Percentiles rank a stretch among this genome's conserved stretches.
Evolutionary conservation across 1,140 invertebrate genomes (phyloP).

Genomic region (Calosoma granatense): DNA sequence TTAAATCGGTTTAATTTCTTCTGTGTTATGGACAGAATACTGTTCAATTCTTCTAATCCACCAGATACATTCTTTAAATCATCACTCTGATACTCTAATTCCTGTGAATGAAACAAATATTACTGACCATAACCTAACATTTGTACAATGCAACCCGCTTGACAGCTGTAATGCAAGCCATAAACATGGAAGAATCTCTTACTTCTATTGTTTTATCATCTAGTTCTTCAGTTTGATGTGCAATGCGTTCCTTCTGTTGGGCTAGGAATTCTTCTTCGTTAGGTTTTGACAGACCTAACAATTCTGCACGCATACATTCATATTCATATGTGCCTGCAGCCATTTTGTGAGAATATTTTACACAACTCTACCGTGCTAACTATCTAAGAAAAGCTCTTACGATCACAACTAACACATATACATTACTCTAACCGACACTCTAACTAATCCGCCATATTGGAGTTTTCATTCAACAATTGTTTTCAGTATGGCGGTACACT

Average conservation of each 20-base stretch:
- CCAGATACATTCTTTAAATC: slow-evolving; percentile 54
- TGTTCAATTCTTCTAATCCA: slow-evolving; percentile 75
- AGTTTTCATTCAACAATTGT: too few relatives aligned
- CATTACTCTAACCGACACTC: slow-evolving; percentile 1
- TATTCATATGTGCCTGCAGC: slow-evolving; percentile 54
- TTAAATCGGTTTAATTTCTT: slow-evolving; percentile 82
- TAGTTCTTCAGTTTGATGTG: slow-evolving; percentile 33
- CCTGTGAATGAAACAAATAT: slow-evolving; percentile 37
- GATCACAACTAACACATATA: neutral
- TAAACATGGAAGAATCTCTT: slow-evolving; percentile 12
- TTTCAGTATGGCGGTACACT: too few relatives aligned
- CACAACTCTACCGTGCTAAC: neutral
- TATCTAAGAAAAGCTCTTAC: neutral
- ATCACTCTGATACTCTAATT: slow-evolving; percentile 58
- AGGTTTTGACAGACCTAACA: slow-evolving; percentile 56
- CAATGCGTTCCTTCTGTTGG: slow-evolving; percentile 28
- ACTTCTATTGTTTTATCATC: slow-evolving; percentile 25
- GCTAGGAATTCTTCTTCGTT: slow-evolving; percentile 52
- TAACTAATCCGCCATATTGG: neutral
- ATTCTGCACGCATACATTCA: slow-evolving; percentile 60
- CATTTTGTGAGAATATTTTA: slow-evolving; percentile 34
- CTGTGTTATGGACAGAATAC: slow-evolving; percentile 68
- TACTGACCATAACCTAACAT: neutral
- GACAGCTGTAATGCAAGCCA: neutral
- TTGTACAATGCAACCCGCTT: neutral